Conservation (phyloP, 2,888 invertebrate species). For the Scrobipalpa atriplicella region DNA sequence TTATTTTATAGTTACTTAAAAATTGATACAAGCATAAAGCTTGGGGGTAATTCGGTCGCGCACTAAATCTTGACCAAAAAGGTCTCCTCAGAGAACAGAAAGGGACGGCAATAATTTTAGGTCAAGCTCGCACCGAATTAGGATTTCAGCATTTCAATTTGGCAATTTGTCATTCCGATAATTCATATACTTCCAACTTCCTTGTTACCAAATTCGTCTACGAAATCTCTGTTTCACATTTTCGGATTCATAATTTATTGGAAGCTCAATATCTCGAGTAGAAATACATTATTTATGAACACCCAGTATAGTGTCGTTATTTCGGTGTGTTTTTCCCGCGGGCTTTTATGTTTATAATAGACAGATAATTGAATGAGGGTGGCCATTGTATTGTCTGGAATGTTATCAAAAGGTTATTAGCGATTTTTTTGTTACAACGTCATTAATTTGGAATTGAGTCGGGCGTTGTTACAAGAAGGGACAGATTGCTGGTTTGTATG, state of each 20-base stretch:
- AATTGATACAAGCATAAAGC: too few relatives aligned
- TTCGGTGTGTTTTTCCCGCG: conserved; percentile 50
- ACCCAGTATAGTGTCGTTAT: conserved; percentile 41
- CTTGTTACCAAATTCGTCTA: not conserved
- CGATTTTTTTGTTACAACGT: conserved; percentile 20
- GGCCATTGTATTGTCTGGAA: conserved; percentile 38
- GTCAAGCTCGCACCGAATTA: too few relatives aligned
- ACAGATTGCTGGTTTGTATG: conserved; percentile 7
- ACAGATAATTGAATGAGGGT: conserved; percentile 37
- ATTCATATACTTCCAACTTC: not conserved
- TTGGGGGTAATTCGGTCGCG: too few relatives aligned
- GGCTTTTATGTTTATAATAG: conserved; percentile 33
- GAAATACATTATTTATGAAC: not conserved
- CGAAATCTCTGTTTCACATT: not conserved
- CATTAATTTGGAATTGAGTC: conserved; percentile 26
- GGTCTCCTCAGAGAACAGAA: too few relatives aligned
- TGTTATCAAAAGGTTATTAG: conserved; percentile 36
- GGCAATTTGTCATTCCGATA: not conserved
- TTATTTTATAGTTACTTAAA: too few relatives aligned
- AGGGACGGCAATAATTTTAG: too few relatives aligned
- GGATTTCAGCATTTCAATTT: not conserved
- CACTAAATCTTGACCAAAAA: too few relatives aligned
- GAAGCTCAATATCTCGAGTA: not conserved
- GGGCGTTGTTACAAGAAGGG: conserved; percentile 15
- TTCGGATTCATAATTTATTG: not conserved